Evolutionary conservation across 1,140 invertebrate genomes (phyloP), one percentile per base, ranked within the genome.

Genomic region (Caenorhabditis briggsae): DNA sequence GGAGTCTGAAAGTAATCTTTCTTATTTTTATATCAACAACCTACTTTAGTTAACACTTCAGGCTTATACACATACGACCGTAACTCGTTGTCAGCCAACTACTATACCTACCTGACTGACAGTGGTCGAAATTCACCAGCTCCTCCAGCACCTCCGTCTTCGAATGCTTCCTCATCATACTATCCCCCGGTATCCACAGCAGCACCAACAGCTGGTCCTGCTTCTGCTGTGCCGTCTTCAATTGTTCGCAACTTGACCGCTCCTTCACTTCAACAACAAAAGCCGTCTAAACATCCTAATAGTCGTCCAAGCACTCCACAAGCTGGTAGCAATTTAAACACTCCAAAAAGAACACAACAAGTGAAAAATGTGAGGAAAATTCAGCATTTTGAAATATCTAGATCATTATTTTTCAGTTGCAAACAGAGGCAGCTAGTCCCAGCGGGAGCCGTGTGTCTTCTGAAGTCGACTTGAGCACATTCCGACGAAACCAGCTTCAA

Each of bases 261-360:
- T 23, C 70, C 70, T 25, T 78, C 23, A n/a, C 70, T 78, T 18
- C 70, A 78, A 50, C 6, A 50, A 53, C 46, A 78, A 23, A 50
- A 50, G 23, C n/a, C 70, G 5, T n/a, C 70, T 7, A 78, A 78
- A 41, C 53, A 78, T n/a, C 2, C 12, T 7, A 78, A 78, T n/a
- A 78, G 46, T 78, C 70, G 70, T n/a, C 70, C 70, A 9, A 78
- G 70, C 18, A 78, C 70, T 50, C 70, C 70, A 46, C 64, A 70
- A 70, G 23, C 9, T 8, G 12, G 46, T 11, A 70, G 6, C 33
- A 46, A 56, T 43, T 16, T 56, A 23, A 55, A 59, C 16, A 82
- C 18, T 64, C 74, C 58, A 48, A 86, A 61, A 86, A 82, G 41
- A 61, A 33, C 9, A 33, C 56, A 61, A 43, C 70, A 53, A 50